A percentile compares a stretch with the other conserved stretches of the same genome.
Conservation (phyloP, 2,797 vertebrate species). For the Ctenochaetus hawaiiensis region DNA sequence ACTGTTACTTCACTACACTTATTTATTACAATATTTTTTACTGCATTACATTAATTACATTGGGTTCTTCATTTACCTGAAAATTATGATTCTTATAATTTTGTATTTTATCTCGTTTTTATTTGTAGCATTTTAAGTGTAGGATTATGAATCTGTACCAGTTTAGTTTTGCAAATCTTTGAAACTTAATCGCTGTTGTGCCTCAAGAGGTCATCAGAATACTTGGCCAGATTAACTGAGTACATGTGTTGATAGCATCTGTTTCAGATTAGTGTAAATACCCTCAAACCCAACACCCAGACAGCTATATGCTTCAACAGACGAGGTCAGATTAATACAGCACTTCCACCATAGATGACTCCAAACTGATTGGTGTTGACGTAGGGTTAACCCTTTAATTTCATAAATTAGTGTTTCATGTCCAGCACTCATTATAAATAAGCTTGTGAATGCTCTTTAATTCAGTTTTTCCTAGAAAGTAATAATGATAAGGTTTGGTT, state of each 20-base stretch:
- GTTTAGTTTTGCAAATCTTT: background rate
- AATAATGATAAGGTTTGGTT: background rate
- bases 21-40: too few relatives aligned
- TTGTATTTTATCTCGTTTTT: background rate
- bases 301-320: slow-evolving; percentile 25
- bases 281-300: background rate
- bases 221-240: background rate
- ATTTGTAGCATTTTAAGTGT: background rate
- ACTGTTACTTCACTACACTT: too few relatives aligned
- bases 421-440: background rate
- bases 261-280: slow-evolving; percentile 46
- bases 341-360: background rate
- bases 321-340: background rate
- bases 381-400: background rate
- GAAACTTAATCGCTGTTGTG: accelerated
- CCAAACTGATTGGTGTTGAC: background rate
- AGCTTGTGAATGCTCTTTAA: background rate
- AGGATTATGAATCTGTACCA: background rate
- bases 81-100: background rate
- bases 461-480: background rate
- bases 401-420: background rate
- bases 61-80: too few relatives aligned
- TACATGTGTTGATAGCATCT: slow-evolving; percentile 12
- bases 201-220: background rate
- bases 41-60: too few relatives aligned